These are phyloP conservation scores for Melanostoma scalare DNA, from an alignment of 2,888 invertebrate genomes.

Conservation along the genomic window DNA sequence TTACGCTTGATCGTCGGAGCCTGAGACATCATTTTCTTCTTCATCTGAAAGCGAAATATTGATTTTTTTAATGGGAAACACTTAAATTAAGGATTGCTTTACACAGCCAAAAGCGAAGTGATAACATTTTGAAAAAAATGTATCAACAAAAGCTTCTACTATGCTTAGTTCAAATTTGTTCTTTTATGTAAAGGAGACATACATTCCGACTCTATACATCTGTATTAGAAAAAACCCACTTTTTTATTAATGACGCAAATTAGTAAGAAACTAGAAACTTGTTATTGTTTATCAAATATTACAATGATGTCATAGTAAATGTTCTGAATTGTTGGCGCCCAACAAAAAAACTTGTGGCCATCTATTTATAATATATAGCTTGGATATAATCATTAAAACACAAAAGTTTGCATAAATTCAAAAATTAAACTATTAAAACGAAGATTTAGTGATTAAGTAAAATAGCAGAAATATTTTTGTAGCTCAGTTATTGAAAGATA, in stretches of 20 bases:
- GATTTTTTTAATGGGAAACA: conserved; percentile 19
- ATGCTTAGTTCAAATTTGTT: background rate
- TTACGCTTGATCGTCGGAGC: conserved; percentile 82
- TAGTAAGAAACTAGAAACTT: too few relatives aligned
- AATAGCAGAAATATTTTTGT: background rate
- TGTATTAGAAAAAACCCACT: too few relatives aligned
- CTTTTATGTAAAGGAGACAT: background rate
- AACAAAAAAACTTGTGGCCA: background rate
- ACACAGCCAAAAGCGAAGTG: background rate
- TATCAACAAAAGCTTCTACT: background rate
- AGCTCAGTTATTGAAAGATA: too few relatives aligned
- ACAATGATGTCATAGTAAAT: too few relatives aligned
- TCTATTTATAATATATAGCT: too few relatives aligned
- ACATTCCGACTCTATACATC: too few relatives aligned
- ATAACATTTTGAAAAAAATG: conserved; percentile 4
- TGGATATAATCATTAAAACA: too few relatives aligned
- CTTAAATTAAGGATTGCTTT: background rate
- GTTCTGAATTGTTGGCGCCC: background rate
- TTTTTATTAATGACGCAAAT: too few relatives aligned
- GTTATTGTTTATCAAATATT: too few relatives aligned
- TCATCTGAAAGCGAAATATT: conserved; percentile 77
- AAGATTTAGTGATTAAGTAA: background rate
- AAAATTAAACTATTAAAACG: background rate
- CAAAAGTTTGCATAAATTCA: too few relatives aligned
- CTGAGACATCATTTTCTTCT: conserved; percentile 81